phyloP scores from a whole-genome alignment of 1,140 invertebrate species.

The Drosophila nigromelanica region DNA sequence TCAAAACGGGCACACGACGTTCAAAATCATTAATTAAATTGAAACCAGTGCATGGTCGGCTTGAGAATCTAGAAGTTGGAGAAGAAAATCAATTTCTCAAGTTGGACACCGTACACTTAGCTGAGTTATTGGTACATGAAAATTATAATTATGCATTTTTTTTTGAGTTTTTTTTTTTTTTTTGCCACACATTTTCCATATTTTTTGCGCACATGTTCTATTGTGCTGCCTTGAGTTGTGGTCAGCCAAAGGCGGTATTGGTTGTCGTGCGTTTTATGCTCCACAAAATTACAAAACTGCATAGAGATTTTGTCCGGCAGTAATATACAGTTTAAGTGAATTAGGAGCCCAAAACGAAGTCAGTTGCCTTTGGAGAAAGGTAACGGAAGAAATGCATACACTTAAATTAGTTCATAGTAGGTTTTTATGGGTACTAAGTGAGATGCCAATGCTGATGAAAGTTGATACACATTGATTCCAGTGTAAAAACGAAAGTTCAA shows the following conservation, averaged over 20 bases:
- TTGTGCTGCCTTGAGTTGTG: conserved; percentile 29
- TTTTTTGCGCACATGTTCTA: conserved; percentile 32
- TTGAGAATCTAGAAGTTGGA: conserved; percentile 24
- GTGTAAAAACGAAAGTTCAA: conserved; percentile 45
- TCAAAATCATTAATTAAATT: conserved; percentile 79
- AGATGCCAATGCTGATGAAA: conserved; percentile 51
- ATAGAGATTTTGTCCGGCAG: conserved; percentile 58
- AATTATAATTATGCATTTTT: conserved; percentile 71
- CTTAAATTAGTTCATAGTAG: conserved; percentile 20
- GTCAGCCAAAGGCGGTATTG: conserved; percentile 33
- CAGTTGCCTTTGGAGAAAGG: conserved; percentile 61
- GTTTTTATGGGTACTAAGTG: conserved; percentile 10
- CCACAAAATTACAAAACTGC: conserved; percentile 65
- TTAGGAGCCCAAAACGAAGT: conserved; percentile 78
- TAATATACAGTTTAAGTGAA: conserved; percentile 64
- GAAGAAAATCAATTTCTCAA: conserved; percentile 77
- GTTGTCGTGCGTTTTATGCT: conserved; percentile 78
- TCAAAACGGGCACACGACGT: conserved; percentile 69
- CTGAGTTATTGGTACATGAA: conserved; percentile 79
- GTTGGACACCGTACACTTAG: conserved; percentile 59
- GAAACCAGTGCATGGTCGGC: conserved; percentile 60
- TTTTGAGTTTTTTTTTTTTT: conserved; percentile 11
- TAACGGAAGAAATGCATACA: conserved; percentile 14
- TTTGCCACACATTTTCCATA: conserved; percentile 23
- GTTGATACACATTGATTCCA: conserved; percentile 46